Evolutionary conservation across 2,888 invertebrate species (phyloP), one percentile per base, ranked within the genome.

Genomic region (Drosophila setosimentum): DNA sequence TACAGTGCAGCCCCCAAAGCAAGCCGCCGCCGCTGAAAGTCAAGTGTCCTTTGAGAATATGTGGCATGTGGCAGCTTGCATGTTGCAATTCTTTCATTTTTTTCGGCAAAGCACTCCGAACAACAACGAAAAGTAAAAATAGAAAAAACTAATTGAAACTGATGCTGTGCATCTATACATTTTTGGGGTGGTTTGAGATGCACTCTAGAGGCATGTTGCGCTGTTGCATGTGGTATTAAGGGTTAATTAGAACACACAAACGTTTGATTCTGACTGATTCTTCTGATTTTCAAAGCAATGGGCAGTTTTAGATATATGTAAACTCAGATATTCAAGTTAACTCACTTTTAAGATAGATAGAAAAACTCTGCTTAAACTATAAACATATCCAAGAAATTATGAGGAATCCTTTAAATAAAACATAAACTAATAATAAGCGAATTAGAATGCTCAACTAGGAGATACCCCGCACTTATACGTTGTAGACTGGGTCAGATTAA

Each of bases 21-120:
- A 78, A 73, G 75, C 65, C 58, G 76, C 76, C 65, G 77, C 76
- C 63, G 65, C 76, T 53, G 73, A 80, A 83, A 91, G 91, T 91
- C 85, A 91, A 91, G 92, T 89, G 91, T 91, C 91, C 91, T 92
- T 86, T 78, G 92, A 91, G 91, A 89, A 84, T 84, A 82, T 88
- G 68, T 70, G 76, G 68, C 72, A 79, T 73, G 72, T 53, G 37
- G 72, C 75, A 68, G 76, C 81, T 61, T 72, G 78, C 81, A 78
- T 81, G 63, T 87, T 84, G 84, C 87, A 84, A 89, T 82, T 89
- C 85, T 89, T 84, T 87, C 82, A 84, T 89, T 89, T 84, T 60
- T 81, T 85, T 82, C 60, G 88, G 77, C 86, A 74, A 68, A 68
- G 51, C 57, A 69, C 65, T 1, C 51, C n/a, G 58, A 70, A 71